Evolutionary conservation across 2,888 invertebrate species (phyloP).

Genomic region (Drosophila koepferae): DNA sequence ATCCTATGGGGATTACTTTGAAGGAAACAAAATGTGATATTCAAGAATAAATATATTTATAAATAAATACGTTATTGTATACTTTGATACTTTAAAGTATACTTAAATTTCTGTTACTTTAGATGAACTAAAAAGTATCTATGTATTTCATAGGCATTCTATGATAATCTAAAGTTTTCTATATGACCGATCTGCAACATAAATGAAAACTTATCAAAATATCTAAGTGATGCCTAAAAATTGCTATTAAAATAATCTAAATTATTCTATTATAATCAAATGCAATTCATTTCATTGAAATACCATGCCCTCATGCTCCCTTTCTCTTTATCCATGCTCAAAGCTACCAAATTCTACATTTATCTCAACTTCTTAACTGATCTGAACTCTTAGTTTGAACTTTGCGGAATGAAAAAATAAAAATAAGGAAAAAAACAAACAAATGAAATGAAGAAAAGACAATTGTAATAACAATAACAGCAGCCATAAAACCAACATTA

Average conservation of each 20-base stretch:
- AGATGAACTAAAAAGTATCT: not conserved
- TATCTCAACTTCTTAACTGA: conserved; percentile 5
- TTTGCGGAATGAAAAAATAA: not conserved
- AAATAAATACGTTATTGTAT: not conserved
- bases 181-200: not conserved
- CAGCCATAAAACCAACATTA: conserved; percentile 60
- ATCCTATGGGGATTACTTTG: not conserved
- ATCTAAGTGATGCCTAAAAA: not conserved
- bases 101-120: not conserved
- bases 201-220: not conserved
- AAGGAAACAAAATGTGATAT: not conserved
- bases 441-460: conserved; percentile 11
- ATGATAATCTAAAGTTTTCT: not conserved
- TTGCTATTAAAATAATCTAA: not conserved
- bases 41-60: not conserved
- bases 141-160: not conserved
- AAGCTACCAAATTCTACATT: not conserved
- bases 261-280: not conserved
- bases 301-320: not conserved
- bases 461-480: conserved; percentile 10
- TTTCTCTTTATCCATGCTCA: not conserved
- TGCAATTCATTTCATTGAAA: not conserved
- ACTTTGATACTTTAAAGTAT: too few species aligned
- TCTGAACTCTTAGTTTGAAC: conserved; percentile 45
- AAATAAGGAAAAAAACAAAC: not conserved